Evolutionary conservation across 2,888 invertebrate genomes (phyloP).

Genomic region (Polyploca ridens): DNA sequence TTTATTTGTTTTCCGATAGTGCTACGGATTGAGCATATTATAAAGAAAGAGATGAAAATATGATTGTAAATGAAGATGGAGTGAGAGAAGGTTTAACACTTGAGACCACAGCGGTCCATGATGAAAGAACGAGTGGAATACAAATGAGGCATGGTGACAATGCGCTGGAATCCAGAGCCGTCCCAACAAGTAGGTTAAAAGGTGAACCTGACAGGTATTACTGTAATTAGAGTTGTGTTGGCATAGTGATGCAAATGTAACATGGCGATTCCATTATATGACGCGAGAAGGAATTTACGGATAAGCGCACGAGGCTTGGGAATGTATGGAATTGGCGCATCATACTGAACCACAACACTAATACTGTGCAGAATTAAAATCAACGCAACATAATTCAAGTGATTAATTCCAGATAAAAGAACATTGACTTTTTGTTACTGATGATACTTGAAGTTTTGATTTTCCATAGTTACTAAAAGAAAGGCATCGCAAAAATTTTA

Average conservation of each 20-base stretch:
- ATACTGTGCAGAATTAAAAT: neutral
- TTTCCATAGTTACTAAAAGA: neutral
- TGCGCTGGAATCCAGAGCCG: slow-evolving; percentile 71
- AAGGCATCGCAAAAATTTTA: slow-evolving; percentile 7
- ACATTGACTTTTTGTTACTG: neutral
- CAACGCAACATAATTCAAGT: too few relatives aligned
- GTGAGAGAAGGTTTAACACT: slow-evolving; percentile 68
- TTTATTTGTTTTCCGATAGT: slow-evolving; percentile 56
- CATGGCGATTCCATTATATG: slow-evolving; percentile 43
- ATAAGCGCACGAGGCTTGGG: slow-evolving; percentile 7
- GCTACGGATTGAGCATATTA: slow-evolving; percentile 63
- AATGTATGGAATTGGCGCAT: neutral
- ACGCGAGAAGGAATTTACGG: slow-evolving; percentile 25
- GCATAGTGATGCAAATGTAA: slow-evolving; percentile 66
- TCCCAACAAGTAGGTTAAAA: slow-evolving; percentile 78
- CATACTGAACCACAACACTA: neutral
- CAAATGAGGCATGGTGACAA: slow-evolving; percentile 71
- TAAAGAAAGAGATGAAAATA: slow-evolving; percentile 56
- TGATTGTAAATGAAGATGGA: slow-evolving; percentile 37
- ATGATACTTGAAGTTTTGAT: neutral
- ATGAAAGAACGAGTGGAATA: slow-evolving; percentile 62
- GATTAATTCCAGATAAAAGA: too few relatives aligned
- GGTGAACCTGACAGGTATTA: slow-evolving; percentile 75
- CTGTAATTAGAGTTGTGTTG: slow-evolving; percentile 72
- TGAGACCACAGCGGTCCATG: slow-evolving; percentile 70